A percentile compares a stretch with the other conserved stretches of the same genome.
Evolutionary conservation across 2,113 vertebrate genomes (phyloP).

Genomic region (Rhombomys opimus): DNA sequence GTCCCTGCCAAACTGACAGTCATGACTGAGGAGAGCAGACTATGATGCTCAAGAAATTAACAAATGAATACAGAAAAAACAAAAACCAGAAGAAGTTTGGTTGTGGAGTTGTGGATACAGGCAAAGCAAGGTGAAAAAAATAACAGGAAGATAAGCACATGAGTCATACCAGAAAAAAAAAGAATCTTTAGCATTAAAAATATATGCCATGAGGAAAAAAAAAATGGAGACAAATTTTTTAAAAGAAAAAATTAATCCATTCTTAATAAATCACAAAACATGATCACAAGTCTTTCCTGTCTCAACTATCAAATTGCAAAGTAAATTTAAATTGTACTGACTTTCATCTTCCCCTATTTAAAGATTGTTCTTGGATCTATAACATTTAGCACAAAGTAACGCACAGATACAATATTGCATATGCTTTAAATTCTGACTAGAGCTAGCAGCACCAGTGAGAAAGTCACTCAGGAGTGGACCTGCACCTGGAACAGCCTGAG

Average conservation of each 20-base stretch:
- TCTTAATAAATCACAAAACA: slow-evolving; percentile 8
- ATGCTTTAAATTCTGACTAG: slow-evolving; percentile 65
- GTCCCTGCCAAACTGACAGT: not conserved
- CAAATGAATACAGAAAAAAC: not conserved
- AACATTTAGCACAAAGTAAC: slow-evolving; percentile 74
- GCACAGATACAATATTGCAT: slow-evolving; percentile 29
- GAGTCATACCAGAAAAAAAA: not conserved
- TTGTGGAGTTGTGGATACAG: not conserved
- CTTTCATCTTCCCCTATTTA: slow-evolving; percentile 69
- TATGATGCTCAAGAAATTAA: not conserved
- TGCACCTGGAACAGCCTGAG: not conserved
- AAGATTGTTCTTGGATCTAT: slow-evolving; percentile 66
- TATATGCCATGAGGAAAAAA: not conserved
- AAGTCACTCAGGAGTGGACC: not conserved
- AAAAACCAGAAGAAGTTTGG: too few relatives aligned
- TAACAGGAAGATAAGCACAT: not conserved
- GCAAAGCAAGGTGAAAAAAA: not conserved
- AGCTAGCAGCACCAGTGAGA: not conserved
- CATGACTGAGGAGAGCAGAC: not conserved
- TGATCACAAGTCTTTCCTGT: slow-evolving; percentile 64
- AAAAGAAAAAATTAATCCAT: not conserved
- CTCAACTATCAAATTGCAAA: slow-evolving; percentile 72
- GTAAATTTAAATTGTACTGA: slow-evolving; percentile 73
- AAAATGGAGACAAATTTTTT: not conserved
- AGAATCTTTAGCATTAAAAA: not conserved